A percentile compares a stretch with the other conserved stretches of the same genome.
phyloP scores from a whole-genome alignment of 2,888 invertebrate species.

The Azorinus chamasolen region DNA sequence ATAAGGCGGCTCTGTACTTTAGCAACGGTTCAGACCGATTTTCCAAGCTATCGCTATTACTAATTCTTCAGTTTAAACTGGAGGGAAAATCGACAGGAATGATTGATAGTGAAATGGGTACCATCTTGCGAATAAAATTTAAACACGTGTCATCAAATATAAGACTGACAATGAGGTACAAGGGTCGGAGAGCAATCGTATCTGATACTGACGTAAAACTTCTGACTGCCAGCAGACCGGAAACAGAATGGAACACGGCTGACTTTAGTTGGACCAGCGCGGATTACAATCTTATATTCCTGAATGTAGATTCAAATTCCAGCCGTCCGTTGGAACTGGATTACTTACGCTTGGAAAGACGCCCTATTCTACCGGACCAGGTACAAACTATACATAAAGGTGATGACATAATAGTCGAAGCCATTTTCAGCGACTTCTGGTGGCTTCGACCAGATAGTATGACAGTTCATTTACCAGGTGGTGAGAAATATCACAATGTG shows the following conservation, averaged over 20 bases:
- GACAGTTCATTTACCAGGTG: constrained; percentile 62
- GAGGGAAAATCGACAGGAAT: constrained; percentile 71
- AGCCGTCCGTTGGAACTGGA: constrained; percentile 54
- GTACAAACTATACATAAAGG: constrained; percentile 60
- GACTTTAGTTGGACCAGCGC: constrained; percentile 74
- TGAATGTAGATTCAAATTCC: constrained; percentile 56
- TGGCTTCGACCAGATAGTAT: constrained; percentile 75
- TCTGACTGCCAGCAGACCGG: constrained; percentile 41
- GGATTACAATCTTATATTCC: constrained; percentile 61
- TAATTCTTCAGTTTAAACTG: constrained; percentile 62
- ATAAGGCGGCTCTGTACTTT: constrained; percentile 53
- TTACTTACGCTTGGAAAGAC: constrained; percentile 61
- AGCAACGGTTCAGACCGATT: constrained; percentile 25
- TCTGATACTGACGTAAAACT: constrained; percentile 37
- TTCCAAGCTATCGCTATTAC: constrained; percentile 36
- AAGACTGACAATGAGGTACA: constrained; percentile 50
- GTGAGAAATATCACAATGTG: constrained; percentile 55
- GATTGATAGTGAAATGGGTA: constrained; percentile 74
- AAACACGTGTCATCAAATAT: constrained; percentile 42
- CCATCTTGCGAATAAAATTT: constrained; percentile 64
- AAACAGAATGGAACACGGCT: constrained; percentile 61
- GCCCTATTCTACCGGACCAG: constrained; percentile 69
- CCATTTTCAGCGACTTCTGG: constrained; percentile 73
- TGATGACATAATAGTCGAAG: constrained; percentile 70
- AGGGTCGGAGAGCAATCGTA: constrained; percentile 46